Base-by-base conservation (phyloP, 2,113 vertebrate species). In the Sylvietta virens region DNA sequence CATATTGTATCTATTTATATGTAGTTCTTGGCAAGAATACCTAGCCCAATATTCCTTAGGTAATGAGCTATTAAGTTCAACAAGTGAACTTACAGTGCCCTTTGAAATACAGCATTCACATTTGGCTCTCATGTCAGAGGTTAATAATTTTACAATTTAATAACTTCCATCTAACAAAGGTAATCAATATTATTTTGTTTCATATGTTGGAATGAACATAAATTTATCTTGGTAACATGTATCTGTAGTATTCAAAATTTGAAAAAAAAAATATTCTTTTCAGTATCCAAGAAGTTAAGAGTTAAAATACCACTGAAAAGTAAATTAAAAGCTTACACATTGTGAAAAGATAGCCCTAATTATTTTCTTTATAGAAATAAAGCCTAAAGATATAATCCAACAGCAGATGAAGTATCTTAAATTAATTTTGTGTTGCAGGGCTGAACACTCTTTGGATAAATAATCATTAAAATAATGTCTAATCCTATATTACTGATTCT, bases 11-110 rank as follows among this genome's bases (percentile, higher is more conserved):
- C 74, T 74, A 83, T 77, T 92, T 87, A 72, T 78, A 28, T 40
- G 61, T 54, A 90, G 35, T 70, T 90, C 86, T 87, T 93, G 72
- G 91, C 61, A 85, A 90, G 79, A 92, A 28, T 67, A 95, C 60
- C 58, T 65, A 72, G 62, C 11, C 53, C 62, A 79, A 21, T 82
- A 74, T 37, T 90, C 81, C 50, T 92, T 56, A 77, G 62, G 81
- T 92, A 94, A 95, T 83, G 58, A 96, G 87, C 48, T 92, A 77
- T 88, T 92, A 93, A 86, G 66, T 66, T 93, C 78, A 94, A 90
- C 28, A 76, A 54, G 51, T 92, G 74, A 94, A 93, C 47, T 83
- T 88, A 86, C 24, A 73, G 27, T 70, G 53, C 48, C 81, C 77
- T 94, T 92, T 89, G 62, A 94, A 92, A 86, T 74, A 72, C 3